Conservation (phyloP, 2,797 vertebrate genomes). For the Capromys pilorides region DNA sequence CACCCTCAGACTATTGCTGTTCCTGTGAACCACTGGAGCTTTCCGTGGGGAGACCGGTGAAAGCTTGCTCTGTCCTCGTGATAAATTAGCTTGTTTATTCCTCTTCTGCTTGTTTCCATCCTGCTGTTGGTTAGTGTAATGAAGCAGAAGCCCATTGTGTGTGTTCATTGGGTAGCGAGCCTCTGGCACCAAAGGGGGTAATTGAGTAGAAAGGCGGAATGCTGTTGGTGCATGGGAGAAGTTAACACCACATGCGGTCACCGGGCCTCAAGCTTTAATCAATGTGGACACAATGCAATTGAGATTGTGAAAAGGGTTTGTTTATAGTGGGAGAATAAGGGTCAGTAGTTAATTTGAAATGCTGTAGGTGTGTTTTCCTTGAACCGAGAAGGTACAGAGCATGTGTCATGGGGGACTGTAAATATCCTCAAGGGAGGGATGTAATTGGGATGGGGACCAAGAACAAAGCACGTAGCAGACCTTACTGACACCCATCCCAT, state of each 20-base stretch:
- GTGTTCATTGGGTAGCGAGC: constrained; percentile 90
- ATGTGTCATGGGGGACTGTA: constrained; percentile 66
- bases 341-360: constrained; percentile 88
- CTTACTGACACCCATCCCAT: constrained; percentile 23
- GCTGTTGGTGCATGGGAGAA: constrained; percentile 90
- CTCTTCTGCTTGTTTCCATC: constrained; percentile 90
- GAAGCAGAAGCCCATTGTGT: constrained; percentile 95
- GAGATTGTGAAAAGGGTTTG: constrained; percentile 87
- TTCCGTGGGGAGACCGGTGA: constrained; percentile 66
- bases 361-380: constrained; percentile 83
- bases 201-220: constrained; percentile 94
- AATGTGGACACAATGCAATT: constrained; percentile 88
- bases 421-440: constrained; percentile 79
- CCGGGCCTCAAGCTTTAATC: constrained; percentile 88
- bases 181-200: constrained; percentile 88
- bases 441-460: constrained; percentile 53
- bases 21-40: constrained; percentile 67
- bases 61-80: constrained; percentile 77
- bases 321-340: constrained; percentile 84
- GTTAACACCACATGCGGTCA: constrained; percentile 91
- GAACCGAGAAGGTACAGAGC: constrained; percentile 76
- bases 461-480: constrained; percentile 55
- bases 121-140: constrained; percentile 93
- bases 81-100: constrained; percentile 95
- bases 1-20: constrained; percentile 65